These are phyloP conservation scores for Phyllotis vaccarum DNA, from an alignment of 2,797 vertebrate genomes.

Conservation along the genomic window DNA sequence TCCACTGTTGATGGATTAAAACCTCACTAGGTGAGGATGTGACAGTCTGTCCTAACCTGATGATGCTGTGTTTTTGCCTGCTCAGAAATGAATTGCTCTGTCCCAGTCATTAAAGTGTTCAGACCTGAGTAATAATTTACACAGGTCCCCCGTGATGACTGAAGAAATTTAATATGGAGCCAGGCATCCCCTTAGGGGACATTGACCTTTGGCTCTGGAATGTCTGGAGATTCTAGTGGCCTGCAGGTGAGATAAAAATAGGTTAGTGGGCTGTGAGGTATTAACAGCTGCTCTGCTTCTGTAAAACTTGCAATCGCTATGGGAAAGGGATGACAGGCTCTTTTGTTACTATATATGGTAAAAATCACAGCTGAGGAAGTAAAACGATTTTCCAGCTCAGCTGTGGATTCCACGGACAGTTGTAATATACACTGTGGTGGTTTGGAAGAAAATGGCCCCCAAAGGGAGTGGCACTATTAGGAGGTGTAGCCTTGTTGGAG, in stretches of 20 bases:
- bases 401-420: not conserved
- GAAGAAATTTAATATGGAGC: not conserved
- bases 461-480: not conserved
- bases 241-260: not conserved
- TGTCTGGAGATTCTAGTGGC: not conserved
- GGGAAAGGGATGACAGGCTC: not conserved
- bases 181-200: not conserved
- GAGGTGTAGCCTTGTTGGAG: no score
- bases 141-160: not conserved
- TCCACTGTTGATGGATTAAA: not conserved
- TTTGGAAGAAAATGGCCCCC: not conserved
- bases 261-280: not conserved
- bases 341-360: not conserved
- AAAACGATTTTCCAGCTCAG: not conserved
- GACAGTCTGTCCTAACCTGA: not conserved
- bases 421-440: not conserved
- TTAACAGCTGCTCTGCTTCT: not conserved
- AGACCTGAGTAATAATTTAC: not conserved
- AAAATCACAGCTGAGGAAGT: not conserved
- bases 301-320: not conserved
- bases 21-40: not conserved
- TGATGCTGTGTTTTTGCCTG: not conserved
- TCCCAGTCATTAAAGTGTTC: not conserved
- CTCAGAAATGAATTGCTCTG: not conserved
- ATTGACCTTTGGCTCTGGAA: not conserved